Base-by-base conservation (phyloP, 2,888 invertebrate species). In the Hirudinaria manillensis region DNA sequence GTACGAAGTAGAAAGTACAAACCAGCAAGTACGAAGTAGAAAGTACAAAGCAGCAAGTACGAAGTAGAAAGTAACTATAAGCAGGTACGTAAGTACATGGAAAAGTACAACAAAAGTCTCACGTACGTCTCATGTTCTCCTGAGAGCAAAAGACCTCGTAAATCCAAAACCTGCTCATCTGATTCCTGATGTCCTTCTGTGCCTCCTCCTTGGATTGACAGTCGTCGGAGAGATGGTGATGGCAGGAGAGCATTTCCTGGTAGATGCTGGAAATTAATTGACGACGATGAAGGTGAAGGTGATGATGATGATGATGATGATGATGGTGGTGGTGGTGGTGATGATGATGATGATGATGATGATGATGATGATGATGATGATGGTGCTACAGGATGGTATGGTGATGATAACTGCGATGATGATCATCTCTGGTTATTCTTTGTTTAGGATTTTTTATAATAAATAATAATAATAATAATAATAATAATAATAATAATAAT, bases 171-270 rank as follows among this genome's bases (percentile, higher is more conserved):
- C 61, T 61, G 61, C 24, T 61, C 24, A 61, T 29, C 24, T 61
- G 61, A 19, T 24, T 29, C 61, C 29, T 29, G 61, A 61, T 61
- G 61, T 61, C 61, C 21, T 19, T 61, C 24, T 21, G 24, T 29
- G 61, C 61, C 1, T 61, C 61, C 29, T 61, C 61, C 1, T 1
- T 16, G 21, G 7, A 10, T 10, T 16, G 61, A n/a, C 61, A 61
- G 1, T 27, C 24, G 29, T 61, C 61, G 61, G 61, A 27, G 24
- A 61, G 61, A n/a, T 61, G 61, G 24, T 61, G 6, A n/a, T 61
- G 29, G 61, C 61, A 61, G 61, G 61, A 4, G 4, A 61, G 61
- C 61, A 61, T 61, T 29, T 61, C 61, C 61, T 61, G 61, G 61
- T 61, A 61, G 24, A 61, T 61, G 24, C 61, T 61, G 61, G 29